Conservation (phyloP, 2,113 vertebrate species). For the Rhizomys pruinosus region DNA sequence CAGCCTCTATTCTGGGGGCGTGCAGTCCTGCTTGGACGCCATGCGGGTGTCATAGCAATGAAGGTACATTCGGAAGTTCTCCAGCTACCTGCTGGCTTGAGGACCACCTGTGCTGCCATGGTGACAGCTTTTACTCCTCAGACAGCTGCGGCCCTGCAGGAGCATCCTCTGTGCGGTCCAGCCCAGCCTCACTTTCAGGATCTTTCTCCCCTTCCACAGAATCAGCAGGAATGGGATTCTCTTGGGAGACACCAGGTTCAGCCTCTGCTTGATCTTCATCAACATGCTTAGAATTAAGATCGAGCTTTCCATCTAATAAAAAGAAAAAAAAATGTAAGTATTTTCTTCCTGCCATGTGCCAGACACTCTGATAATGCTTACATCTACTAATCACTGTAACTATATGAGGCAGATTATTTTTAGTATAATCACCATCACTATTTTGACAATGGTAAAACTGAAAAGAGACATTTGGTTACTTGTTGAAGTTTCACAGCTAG, state of each 20-base stretch:
- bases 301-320: conserved; percentile 74
- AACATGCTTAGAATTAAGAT: conserved; percentile 67
- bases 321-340: neutral
- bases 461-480: neutral
- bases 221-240: conserved; percentile 37
- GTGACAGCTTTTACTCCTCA: conserved; percentile 79
- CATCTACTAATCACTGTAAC: neutral
- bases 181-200: neutral
- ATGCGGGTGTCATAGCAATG: neutral
- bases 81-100: neutral
- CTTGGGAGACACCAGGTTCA: conserved; percentile 48
- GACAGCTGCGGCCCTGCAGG: conserved; percentile 50
- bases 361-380: neutral
- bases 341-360: neutral
- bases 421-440: neutral
- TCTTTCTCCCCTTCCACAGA: conserved; percentile 48
- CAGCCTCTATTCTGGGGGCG: conserved; percentile 7
- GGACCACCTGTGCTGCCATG: fast-evolving
- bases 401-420: neutral
- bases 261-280: conserved; percentile 73
- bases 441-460: neutral
- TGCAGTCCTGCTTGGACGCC: neutral
- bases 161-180: neutral
- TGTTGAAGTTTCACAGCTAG: neutral
- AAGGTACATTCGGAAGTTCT: neutral